These are phyloP conservation scores for Siderastrea siderea DNA, from an alignment of 92 coral and sea anemone species.

Conservation along the genomic window DNA sequence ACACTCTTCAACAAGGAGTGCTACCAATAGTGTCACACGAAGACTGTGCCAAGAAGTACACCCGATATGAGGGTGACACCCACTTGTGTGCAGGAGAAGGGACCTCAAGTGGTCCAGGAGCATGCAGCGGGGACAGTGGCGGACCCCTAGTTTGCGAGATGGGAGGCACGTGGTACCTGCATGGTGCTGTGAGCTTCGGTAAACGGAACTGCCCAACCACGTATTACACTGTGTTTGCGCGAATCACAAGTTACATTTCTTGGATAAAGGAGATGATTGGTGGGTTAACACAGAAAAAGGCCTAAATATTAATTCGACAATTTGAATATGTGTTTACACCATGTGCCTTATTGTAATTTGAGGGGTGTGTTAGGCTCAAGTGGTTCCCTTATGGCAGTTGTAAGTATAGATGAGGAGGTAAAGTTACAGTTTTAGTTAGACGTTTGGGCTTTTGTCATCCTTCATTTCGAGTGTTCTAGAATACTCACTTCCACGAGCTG, in stretches of 20 bases:
- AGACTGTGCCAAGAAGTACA: conserved; percentile 47
- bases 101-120: not conserved
- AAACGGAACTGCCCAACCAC: conserved; percentile 42
- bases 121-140: conserved; percentile 80
- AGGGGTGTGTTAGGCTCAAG: too few relatives aligned
- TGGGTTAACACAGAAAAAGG: not conserved
- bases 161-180: conserved; percentile 72
- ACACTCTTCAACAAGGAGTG: conserved; percentile 43
- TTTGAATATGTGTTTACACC: too few relatives aligned
- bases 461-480: too few relatives aligned
- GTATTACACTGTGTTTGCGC: conserved; percentile 49
- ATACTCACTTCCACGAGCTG: too few relatives aligned
- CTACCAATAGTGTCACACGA: conserved; percentile 40
- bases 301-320: too few relatives aligned
- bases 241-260: conserved; percentile 33
- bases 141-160: conserved; percentile 83
- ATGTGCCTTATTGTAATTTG: too few relatives aligned
- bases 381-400: too few relatives aligned
- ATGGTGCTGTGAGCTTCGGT: conserved; percentile 58
- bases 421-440: too few relatives aligned
- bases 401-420: too few relatives aligned
- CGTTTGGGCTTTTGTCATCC: too few relatives aligned
- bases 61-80: conserved; percentile 15
- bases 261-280: conserved; percentile 40
- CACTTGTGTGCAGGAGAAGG: conserved; percentile 56